Conservation (phyloP, 2,797 vertebrate species). For the Hybognathus amarus region DNA sequence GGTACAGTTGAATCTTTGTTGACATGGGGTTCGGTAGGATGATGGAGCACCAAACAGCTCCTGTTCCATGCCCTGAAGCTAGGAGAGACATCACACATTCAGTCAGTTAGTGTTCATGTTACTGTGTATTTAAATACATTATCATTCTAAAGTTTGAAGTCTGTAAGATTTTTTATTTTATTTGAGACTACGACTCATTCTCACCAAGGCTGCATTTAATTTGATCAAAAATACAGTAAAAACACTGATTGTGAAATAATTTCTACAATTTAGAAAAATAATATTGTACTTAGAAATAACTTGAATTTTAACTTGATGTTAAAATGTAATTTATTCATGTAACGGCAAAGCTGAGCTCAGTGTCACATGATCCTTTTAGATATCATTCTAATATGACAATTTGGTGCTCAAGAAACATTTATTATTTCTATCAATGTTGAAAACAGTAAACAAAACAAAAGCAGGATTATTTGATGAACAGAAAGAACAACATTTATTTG, state of each 20-base stretch:
- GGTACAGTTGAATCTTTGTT: slow-evolving; percentile 87
- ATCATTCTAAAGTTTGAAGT: neutral
- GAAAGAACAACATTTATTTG: neutral
- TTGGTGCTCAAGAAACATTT: too few species aligned
- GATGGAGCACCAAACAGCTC: slow-evolving; percentile 86
- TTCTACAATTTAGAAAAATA: too few species aligned
- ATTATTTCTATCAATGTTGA: too few species aligned
- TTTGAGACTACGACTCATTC: neutral
- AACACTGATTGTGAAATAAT: neutral
- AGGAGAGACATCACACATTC: neutral
- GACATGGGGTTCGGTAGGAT: slow-evolving; percentile 88
- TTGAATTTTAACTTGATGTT: too few species aligned
- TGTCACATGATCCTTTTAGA: neutral
- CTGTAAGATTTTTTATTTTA: neutral
- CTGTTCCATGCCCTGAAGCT: slow-evolving; percentile 94
- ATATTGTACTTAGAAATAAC: too few species aligned
- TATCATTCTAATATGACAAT: neutral
- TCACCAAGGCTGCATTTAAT: neutral
- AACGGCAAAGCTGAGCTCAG: too few species aligned
- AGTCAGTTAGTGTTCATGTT: neutral
- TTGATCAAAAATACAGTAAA: neutral
- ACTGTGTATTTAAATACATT: neutral
- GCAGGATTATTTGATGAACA: neutral
- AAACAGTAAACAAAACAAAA: too few species aligned
- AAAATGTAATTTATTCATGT: too few species aligned